Base-by-base conservation (phyloP, 2,797 vertebrate species). In the Vultur gryphus region DNA sequence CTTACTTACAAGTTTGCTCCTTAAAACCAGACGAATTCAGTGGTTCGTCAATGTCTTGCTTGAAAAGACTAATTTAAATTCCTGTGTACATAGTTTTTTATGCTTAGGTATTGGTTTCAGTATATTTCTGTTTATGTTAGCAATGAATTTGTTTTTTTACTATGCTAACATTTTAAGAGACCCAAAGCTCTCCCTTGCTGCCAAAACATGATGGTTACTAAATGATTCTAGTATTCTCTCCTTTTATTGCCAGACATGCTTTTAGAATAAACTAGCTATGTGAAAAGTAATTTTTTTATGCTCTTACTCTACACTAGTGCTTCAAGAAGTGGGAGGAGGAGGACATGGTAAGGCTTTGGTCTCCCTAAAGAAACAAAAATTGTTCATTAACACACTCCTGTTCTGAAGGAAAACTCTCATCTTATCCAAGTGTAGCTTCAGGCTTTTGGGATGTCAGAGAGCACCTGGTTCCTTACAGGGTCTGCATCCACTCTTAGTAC, bases 181-280 rank as follows among this genome's bases (percentile, higher is more conserved):
- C 79, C 67, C 79, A 64, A 75, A 94, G 17, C 65, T 84, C 51
- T 89, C 52, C 14, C 52, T 87, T 83, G 62, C 73, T 89, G 92
- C 87, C 93, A 91, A 87, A 83, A 80, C 52, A 26, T 57, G 59
- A 85, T 87, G 89, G 44, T 90, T 87, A 59, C 84, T 87, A 77
- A 91, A 89, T 51, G n/a, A 85, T 91, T 87, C 64, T 92, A 93
- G 90, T 92, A 93, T 69, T 92, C 41, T 87, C 69, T 93, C 37
- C 44, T 81, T 93, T 75, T 70, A 49, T 49, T 94, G 89, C 91
- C 89, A 94, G 84, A 46, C 62, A 31, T 77, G 81, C 89, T 95
- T 92, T 95, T 85, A 91, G 67, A 91, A 93, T 87, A 70, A 89
- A 77, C 86, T 79, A 70, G 35, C 66, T 80, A 16, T 41, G 71